Percentiles rank a stretch among this genome's conserved stretches.
These are phyloP conservation scores for Dicrurus megarhynchus DNA, from an alignment of 2,113 vertebrate species.

Conservation along the genomic window DNA sequence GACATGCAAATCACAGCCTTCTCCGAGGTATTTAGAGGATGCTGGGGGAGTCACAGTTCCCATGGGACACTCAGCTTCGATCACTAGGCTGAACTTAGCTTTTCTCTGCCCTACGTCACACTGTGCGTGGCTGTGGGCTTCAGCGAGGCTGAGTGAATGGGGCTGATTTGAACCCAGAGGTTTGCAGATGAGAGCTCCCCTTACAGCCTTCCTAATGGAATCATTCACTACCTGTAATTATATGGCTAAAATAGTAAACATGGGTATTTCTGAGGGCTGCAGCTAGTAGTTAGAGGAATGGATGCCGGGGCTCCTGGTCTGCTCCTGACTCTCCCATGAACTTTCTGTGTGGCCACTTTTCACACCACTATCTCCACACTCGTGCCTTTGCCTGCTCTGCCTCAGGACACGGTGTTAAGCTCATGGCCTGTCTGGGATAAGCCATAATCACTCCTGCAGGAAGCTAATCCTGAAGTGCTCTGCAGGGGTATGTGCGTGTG, in stretches of 20 bases:
- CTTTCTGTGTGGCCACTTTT: not conserved
- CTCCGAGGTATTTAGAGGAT: not conserved
- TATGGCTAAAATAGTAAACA: constrained; percentile 46
- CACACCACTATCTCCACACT: not conserved
- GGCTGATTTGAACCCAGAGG: not conserved
- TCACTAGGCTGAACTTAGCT: not conserved
- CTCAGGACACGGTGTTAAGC: not conserved
- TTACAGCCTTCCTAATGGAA: constrained; percentile 37
- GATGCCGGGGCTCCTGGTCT: not conserved
- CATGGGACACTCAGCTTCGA: not conserved
- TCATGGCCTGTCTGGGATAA: not conserved
- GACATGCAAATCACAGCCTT: not conserved
- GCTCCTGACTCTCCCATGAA: constrained; percentile 4
- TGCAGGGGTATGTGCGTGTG: not conserved
- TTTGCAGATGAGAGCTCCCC: constrained; percentile 11
- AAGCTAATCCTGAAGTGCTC: not conserved
- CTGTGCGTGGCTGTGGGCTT: not conserved
- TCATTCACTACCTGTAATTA: constrained; percentile 49
- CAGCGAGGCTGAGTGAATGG: not conserved
- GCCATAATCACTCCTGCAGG: not conserved
- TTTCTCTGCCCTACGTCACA: not conserved
- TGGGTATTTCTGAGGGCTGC: constrained; percentile 28
- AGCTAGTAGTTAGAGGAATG: not conserved
- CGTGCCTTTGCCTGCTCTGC: not conserved
- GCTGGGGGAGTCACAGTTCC: not conserved